Percentiles rank a stretch among this genome's conserved stretches.
phyloP scores from a whole-genome alignment of 2,113 vertebrate species.

The Irena cyanogastra region DNA sequence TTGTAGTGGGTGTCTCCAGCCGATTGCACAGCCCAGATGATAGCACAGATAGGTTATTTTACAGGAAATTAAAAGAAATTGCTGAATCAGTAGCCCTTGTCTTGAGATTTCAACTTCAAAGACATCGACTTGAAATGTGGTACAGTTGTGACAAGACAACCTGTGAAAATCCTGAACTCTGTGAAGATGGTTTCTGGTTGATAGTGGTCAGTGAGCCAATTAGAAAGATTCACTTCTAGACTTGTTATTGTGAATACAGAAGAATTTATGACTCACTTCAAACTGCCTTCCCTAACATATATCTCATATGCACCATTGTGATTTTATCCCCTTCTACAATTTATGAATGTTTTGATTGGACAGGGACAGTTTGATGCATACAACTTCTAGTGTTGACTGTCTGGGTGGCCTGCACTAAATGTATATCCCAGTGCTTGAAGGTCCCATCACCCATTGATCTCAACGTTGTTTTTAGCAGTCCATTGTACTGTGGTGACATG shows the following conservation, averaged over 20 bases:
- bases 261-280: neutral
- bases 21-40: fast-evolving
- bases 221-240: neutral
- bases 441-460: neutral
- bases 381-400: neutral
- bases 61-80: neutral
- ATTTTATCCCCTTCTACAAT: neutral
- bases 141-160: neutral
- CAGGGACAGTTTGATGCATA: neutral
- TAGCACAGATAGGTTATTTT: neutral
- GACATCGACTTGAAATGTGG: neutral
- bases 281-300: neutral
- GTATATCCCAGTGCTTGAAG: neutral
- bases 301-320: neutral
- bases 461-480: neutral
- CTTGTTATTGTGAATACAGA: neutral
- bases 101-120: neutral
- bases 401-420: neutral
- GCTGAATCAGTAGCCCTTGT: neutral
- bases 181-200: neutral
- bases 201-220: neutral
- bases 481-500: neutral
- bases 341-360: neutral
- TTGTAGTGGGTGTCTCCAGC: neutral
- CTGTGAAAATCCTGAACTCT: neutral